Evolutionary conservation across 2,888 invertebrate species (phyloP), one percentile per base, ranked within the genome.

Genomic region (Hyalella azteca): DNA sequence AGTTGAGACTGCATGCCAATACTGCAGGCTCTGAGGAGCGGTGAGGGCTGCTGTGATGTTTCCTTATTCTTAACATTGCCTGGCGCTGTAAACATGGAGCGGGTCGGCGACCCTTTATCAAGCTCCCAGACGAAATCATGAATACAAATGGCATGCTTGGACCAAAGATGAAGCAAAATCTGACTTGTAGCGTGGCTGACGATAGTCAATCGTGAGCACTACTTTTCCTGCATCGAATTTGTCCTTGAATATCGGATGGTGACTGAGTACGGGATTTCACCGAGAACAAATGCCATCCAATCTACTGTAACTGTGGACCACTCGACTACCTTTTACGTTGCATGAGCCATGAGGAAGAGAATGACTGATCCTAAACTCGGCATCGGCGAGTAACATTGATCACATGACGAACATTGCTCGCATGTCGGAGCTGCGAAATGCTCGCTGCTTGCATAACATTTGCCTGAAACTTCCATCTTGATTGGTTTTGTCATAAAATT

Each of bases 151-250:
- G 26, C 54, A 26, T 54, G 54, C 54, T 54, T 54, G 22, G 54
- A 11, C 54, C 3, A 22, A 54, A 54, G 54, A 54, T 54, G 54
- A 54, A 54, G 26, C 54, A 22, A 54, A 54, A 54, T 54, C 26
- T 54, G 54, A 54, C 26, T 54, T 54, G 54, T 29, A 54, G 54
- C 54, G 29, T 54, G 54, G 54, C 54, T 54, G 54, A 54, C 54
- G 54, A 54, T 54, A 54, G 26, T 54, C 54, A 54, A 54, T 54
- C 54, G 54, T 54, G 29, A 54, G 26, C 54, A 29, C 54, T 54
- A 13, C 54, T 54, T 54, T 54, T 26, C 22, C 5, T n/a, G 22
- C 54, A 29, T 3, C 26, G 29, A 54, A 54, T 54, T 54, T 54
- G n/a, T 54, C 26, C 9, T 29, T 11, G 54, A 54, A 54, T 54